phyloP scores from a whole-genome alignment of 2,797 vertebrate genomes.

The Benthosema pterotum region DNA sequence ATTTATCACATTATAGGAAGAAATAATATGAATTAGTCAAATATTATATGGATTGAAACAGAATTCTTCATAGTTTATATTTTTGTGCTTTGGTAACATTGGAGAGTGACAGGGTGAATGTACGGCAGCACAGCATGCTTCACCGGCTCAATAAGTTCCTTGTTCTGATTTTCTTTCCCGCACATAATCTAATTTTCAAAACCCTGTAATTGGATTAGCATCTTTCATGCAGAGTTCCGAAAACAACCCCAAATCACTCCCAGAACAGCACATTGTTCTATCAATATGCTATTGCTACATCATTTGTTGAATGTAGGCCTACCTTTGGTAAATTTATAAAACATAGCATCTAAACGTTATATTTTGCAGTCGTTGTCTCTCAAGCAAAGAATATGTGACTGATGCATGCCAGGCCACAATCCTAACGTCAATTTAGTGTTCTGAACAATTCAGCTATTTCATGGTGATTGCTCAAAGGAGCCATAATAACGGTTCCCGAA shows the following conservation, averaged over 20 bases:
- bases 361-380: no score
- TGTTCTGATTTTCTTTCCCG: slow-evolving; percentile 1
- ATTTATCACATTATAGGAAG: neutral
- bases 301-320: neutral
- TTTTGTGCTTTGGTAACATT: neutral
- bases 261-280: neutral
- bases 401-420: neutral
- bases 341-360: neutral
- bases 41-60: neutral
- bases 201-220: slow-evolving; percentile 25
- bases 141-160: slow-evolving; percentile 10
- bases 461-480: neutral
- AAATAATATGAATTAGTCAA: neutral
- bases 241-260: slow-evolving; percentile 6
- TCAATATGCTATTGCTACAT: neutral
- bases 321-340: neutral
- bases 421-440: neutral
- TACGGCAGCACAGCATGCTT: slow-evolving; percentile 12
- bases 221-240: slow-evolving; percentile 16
- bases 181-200: slow-evolving; percentile 27
- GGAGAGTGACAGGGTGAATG: slow-evolving; percentile 1
- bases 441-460: neutral
- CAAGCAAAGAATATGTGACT: neutral
- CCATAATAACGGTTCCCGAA: neutral
- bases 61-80: neutral